Conservation (phyloP, 2,888 invertebrate species). For the Lasius fuliginosus region DNA sequence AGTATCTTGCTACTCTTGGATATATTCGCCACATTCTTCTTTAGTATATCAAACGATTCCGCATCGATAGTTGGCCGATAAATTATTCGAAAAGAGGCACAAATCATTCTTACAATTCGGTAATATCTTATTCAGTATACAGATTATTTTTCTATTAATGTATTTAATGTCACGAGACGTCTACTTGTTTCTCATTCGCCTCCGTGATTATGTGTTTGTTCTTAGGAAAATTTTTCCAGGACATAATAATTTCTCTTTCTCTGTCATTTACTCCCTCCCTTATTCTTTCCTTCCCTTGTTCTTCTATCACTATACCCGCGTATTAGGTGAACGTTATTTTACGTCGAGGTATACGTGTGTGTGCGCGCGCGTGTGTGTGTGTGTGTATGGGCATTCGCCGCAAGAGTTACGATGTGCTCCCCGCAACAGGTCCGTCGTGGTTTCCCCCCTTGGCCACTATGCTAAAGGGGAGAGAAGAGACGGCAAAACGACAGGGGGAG, state of each 20-base stretch:
- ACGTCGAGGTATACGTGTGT: constrained; percentile 50
- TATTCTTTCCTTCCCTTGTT: constrained; percentile 9
- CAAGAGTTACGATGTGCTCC: constrained; percentile 75
- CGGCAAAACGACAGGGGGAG: constrained; percentile 55
- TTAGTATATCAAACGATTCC: neutral
- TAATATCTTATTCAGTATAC: neutral
- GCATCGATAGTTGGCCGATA: neutral
- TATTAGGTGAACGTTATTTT: constrained; percentile 62
- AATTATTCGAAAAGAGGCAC: neutral
- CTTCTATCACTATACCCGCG: constrained; percentile 29
- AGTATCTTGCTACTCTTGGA: neutral
- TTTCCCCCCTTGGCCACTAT: constrained; percentile 73
- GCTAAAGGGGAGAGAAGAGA: constrained; percentile 69
- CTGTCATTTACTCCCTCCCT: neutral
- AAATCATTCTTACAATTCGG: neutral
- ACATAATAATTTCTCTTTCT: neutral
- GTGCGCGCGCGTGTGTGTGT: neutral
- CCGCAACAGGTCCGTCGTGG: constrained; percentile 79
- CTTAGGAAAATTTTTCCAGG: constrained; percentile 16
- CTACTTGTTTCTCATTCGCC: neutral
- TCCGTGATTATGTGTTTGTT: neutral
- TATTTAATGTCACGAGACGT: neutral
- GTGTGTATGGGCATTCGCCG: constrained; percentile 66
- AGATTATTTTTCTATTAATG: neutral
- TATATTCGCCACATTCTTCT: neutral